phyloP scores from a whole-genome alignment of 37 sponge, comb jelly and placozoan species.

The Chondrosia reniformis region DNA sequence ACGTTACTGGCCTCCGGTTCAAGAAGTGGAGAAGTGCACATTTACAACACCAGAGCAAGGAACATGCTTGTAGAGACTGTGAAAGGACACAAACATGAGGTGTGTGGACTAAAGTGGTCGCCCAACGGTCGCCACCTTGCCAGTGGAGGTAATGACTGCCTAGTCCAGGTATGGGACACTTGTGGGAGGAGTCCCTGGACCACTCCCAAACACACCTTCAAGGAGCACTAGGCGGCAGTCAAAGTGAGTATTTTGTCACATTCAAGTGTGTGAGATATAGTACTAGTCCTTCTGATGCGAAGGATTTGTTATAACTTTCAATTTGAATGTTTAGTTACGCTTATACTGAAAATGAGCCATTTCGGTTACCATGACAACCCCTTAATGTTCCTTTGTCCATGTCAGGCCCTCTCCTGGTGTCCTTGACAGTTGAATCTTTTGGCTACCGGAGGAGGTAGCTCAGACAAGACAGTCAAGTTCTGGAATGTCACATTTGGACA shows the following conservation, averaged over 20 bases:
- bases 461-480: slow-evolving; percentile 69
- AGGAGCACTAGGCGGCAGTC: slow-evolving; percentile 82
- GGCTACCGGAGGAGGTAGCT: slow-evolving; percentile 88
- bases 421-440: slow-evolving; percentile 76
- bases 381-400: too few relatives aligned
- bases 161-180: slow-evolving; percentile 79
- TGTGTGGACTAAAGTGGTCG: slow-evolving; percentile 92
- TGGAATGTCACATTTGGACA: slow-evolving; percentile 80
- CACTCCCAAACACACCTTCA: slow-evolving; percentile 52
- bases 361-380: too few relatives aligned
- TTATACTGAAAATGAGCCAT: too few relatives aligned
- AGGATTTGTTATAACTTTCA: too few relatives aligned
- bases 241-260: slow-evolving; percentile 43
- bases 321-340: too few relatives aligned
- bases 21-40: slow-evolving; percentile 66
- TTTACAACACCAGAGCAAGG: slow-evolving; percentile 75
- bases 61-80: slow-evolving; percentile 24
- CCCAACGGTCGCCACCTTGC: slow-evolving; percentile 74
- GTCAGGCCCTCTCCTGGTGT: slow-evolving; percentile 86
- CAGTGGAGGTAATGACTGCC: slow-evolving; percentile 88
- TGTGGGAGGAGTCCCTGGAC: slow-evolving; percentile 40
- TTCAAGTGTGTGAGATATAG: neutral
- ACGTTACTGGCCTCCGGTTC: slow-evolving; percentile 69
- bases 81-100: slow-evolving; percentile 69
- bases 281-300: neutral